Evolutionary conservation across 2,888 invertebrate genomes (phyloP).

Genomic region (Crioceris asparagi): DNA sequence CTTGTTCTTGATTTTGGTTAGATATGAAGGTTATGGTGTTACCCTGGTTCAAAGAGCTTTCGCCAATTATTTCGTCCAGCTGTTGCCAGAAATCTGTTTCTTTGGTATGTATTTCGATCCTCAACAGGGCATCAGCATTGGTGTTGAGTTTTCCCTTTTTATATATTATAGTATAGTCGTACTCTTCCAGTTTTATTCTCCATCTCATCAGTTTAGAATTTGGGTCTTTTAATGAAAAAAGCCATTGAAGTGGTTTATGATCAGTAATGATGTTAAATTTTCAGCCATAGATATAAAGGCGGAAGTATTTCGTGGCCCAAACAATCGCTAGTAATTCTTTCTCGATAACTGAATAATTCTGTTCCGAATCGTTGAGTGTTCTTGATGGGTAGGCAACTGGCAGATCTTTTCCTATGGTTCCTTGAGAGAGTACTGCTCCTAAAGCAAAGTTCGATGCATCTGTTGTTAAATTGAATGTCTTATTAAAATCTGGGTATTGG

Average conservation of each 20-base stretch:
- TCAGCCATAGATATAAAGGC: constrained; percentile 6
- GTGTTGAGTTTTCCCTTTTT: constrained; percentile 11
- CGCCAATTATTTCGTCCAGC: not conserved
- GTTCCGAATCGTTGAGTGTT: constrained; percentile 8
- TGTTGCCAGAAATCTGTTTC: not conserved
- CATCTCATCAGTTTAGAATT: constrained; percentile 14
- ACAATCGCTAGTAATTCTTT: constrained; percentile 10
- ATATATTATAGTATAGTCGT: constrained; percentile 9
- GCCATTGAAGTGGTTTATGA: constrained; percentile 20
- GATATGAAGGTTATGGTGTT: too few relatives aligned
- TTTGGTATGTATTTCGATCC: constrained; percentile 5
- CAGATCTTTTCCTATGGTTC: constrained; percentile 9
- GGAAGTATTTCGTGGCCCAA: constrained; percentile 6
- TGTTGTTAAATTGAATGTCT: constrained; percentile 7
- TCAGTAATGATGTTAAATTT: constrained; percentile 13
- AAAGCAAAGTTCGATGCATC: constrained; percentile 8
- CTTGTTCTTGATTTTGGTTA: too few relatives aligned
- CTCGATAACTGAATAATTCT: constrained; percentile 9
- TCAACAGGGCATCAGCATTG: constrained; percentile 11
- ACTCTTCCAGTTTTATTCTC: constrained; percentile 12
- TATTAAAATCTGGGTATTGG: constrained; percentile 7
- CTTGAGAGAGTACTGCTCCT: constrained; percentile 8
- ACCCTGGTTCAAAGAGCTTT: too few relatives aligned
- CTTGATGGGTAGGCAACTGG: constrained; percentile 8
- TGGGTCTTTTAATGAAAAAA: constrained; percentile 15